phyloP scores from a whole-genome alignment of 2,888 invertebrate species.

The Yponomeuta sedellus region DNA sequence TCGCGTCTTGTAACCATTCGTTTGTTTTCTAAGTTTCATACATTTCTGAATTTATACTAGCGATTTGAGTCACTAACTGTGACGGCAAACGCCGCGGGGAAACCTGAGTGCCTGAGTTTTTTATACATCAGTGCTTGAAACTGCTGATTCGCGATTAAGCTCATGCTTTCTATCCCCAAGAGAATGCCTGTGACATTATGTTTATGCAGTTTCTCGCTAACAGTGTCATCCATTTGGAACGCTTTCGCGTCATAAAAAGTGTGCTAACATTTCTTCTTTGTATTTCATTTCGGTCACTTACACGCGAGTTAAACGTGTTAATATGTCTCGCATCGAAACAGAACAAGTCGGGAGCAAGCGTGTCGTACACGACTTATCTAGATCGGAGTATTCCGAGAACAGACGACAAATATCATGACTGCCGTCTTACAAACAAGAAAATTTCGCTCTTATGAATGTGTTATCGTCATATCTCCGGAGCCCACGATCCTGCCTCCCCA shows the following conservation, averaged over 20 bases:
- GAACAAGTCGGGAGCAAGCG: conserved; percentile 58
- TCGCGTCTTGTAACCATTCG: no score
- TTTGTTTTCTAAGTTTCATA: no score
- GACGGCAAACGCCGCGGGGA: no score
- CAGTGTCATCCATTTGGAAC: no score
- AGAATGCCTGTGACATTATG: no score
- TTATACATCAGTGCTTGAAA: background rate
- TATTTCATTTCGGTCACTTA: conserved; percentile 2
- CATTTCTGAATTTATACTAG: no score
- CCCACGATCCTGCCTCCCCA: conserved; percentile 71
- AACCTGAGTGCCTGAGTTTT: background rate
- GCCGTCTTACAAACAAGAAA: conserved; percentile 77
- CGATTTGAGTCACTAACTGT: no score
- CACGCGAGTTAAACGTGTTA: conserved; percentile 15
- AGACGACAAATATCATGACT: conserved; percentile 72
- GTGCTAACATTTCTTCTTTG: background rate
- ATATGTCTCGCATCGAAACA: conserved; percentile 27
- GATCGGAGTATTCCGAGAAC: conserved; percentile 67
- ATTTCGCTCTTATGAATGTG: conserved; percentile 77
- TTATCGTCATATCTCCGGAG: conserved; percentile 73
- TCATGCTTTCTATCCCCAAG: no score
- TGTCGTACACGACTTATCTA: conserved; percentile 66
- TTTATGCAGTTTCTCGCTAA: no score
- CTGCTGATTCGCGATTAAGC: background rate
- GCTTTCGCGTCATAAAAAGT: background rate